A percentile compares a stretch with the other conserved stretches of the same genome.
phyloP scores from a whole-genome alignment of 2,888 invertebrate species.

The Stenodera caucasica region DNA sequence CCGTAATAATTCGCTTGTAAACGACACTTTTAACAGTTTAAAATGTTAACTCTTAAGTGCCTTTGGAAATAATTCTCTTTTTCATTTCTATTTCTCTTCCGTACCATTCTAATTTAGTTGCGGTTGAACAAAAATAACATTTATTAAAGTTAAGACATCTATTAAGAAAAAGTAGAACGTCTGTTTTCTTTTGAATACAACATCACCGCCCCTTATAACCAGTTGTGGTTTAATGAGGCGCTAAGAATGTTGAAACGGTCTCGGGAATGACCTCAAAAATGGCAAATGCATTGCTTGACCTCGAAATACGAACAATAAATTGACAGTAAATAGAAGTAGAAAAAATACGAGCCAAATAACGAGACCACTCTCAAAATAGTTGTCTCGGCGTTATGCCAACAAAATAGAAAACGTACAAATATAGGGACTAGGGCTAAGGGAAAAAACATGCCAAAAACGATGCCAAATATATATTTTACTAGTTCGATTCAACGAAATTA shows the following conservation, averaged over 20 bases:
- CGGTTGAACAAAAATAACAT: constrained; percentile 33
- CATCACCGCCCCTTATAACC: constrained; percentile 34
- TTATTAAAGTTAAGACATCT: constrained; percentile 34
- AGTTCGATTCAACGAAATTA: constrained; percentile 34
- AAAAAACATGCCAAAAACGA: constrained; percentile 11
- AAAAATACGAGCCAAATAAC: constrained; percentile 31
- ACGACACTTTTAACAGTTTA: constrained; percentile 17
- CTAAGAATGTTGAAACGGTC: constrained; percentile 35
- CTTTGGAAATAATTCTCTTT: constrained; percentile 16
- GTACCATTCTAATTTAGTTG: constrained; percentile 31
- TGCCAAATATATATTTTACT: constrained; percentile 29
- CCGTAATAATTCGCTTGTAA: constrained; percentile 16
- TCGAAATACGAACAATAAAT: constrained; percentile 42
- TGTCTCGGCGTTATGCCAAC: constrained; percentile 39
- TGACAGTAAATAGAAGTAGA: constrained; percentile 28
- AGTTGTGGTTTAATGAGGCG: constrained; percentile 43
- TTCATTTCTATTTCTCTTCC: not conserved
- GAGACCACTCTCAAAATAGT: constrained; percentile 38
- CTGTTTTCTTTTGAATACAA: constrained; percentile 22
- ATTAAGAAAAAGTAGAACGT: constrained; percentile 26
- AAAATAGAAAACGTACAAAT: not conserved
- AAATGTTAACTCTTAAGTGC: constrained; percentile 21
- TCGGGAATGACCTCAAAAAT: constrained; percentile 34
- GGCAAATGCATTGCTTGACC: constrained; percentile 44
- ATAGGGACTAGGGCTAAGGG: too few relatives aligned